Evolutionary conservation across 2,113 vertebrate species (phyloP).

Genomic region (Apteryx mantelli): DNA sequence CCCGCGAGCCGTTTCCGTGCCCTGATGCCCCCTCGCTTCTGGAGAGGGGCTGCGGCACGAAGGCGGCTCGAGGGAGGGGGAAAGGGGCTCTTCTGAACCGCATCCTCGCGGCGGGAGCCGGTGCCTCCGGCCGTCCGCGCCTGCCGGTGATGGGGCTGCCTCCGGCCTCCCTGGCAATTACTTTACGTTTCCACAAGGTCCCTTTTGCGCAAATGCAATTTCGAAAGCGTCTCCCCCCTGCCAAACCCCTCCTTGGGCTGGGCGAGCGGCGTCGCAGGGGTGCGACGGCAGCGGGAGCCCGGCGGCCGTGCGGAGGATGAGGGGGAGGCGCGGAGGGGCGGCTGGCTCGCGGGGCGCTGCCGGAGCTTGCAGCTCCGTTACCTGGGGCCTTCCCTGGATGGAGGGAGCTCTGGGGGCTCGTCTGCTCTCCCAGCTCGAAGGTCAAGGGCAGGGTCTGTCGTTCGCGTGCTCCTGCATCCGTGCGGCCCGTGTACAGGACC

Average conservation of each 20-base stretch:
- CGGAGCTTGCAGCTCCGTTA: too few species aligned
- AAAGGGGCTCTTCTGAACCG: neutral
- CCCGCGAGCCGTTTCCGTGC: accelerated
- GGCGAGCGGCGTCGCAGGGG: neutral
- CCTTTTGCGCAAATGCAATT: neutral
- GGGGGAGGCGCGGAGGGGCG: neutral
- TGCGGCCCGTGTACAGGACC: too few species aligned
- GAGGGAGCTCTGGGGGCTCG: neutral
- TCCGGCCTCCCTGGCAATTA: neutral
- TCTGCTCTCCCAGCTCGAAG: too few species aligned
- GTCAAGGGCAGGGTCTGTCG: too few species aligned
- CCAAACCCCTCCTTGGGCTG: neutral
- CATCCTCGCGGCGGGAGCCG: accelerated
- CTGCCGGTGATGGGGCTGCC: neutral
- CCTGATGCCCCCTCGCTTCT: accelerated
- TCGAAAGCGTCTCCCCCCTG: neutral
- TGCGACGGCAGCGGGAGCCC: neutral
- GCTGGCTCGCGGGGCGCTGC: neutral
- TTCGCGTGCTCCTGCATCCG: too few species aligned
- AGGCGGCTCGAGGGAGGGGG: neutral
- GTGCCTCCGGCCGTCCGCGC: neutral
- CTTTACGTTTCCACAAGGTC: neutral
- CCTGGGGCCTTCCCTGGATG: neutral
- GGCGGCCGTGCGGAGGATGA: neutral
- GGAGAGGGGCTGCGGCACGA: neutral